phyloP scores from a whole-genome alignment of 2,113 vertebrate species.

The Etheostoma spectabile region DNA sequence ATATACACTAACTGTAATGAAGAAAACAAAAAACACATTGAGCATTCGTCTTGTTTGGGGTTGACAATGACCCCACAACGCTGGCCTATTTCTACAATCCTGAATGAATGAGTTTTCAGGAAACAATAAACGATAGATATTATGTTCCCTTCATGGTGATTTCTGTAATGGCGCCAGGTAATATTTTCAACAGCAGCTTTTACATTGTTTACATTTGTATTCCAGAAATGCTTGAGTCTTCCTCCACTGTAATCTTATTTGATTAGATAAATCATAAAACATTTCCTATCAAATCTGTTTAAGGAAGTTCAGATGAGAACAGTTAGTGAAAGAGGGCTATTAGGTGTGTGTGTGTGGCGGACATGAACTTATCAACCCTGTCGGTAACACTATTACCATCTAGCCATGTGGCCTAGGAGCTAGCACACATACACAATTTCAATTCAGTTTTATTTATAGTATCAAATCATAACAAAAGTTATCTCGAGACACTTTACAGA shows the following conservation, averaged over 20 bases:
- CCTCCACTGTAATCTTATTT: conserved; percentile 36
- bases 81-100: conserved; percentile 10
- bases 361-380: conserved; percentile 73
- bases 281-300: conserved; percentile 70
- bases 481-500: too few relatives aligned
- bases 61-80: conserved; percentile 11
- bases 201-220: background rate
- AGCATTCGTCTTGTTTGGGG: background rate
- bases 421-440: conserved; percentile 15
- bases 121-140: background rate
- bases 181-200: conserved; percentile 16
- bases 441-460: too few relatives aligned
- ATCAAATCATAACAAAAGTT: too few relatives aligned
- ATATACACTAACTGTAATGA: background rate
- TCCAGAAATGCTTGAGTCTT: conserved; percentile 13
- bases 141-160: conserved; percentile 8
- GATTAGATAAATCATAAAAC: conserved; percentile 60
- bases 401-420: conserved; percentile 70
- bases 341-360: conserved; percentile 51
- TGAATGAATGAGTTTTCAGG: background rate
- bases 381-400: conserved; percentile 72
- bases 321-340: conserved; percentile 45
- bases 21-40: conserved; percentile 14
- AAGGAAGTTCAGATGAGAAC: conserved; percentile 67
- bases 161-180: background rate